phyloP scores from a whole-genome alignment of 2,797 vertebrate species.

The Dicrostonyx torquatus region DNA sequence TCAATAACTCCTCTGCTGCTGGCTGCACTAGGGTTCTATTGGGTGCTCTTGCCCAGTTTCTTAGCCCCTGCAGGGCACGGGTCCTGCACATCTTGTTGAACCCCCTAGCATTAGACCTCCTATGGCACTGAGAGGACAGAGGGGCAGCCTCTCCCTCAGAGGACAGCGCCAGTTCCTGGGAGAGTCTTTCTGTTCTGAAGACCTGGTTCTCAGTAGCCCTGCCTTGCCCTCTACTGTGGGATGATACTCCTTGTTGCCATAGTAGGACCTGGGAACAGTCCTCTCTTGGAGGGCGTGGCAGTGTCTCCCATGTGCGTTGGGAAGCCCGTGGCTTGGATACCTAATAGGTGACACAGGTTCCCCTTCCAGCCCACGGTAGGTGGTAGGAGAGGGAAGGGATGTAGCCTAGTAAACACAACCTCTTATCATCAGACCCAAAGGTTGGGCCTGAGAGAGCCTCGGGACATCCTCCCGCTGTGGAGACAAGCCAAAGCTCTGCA shows the following conservation, averaged over 20 bases:
- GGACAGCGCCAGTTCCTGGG: background rate
- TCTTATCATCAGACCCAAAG: constrained; percentile 81
- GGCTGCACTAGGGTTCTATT: background rate
- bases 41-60: too few species aligned
- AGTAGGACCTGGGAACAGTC: too few species aligned
- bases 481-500: constrained; percentile 90
- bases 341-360: accelerated
- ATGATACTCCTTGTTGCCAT: background rate
- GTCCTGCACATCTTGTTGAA: too few species aligned
- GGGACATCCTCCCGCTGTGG: constrained; percentile 88
- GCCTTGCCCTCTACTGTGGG: background rate
- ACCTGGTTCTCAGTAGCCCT: background rate
- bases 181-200: background rate
- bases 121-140: too few species aligned
- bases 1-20: background rate
- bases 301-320: background rate
- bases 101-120: background rate
- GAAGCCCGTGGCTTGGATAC: background rate
- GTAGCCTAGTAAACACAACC: accelerated
- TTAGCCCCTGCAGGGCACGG: too few species aligned
- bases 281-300: background rate
- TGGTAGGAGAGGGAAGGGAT: accelerated
- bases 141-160: too few species aligned
- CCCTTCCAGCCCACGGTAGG: accelerated
- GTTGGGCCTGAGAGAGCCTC: constrained; percentile 81